Base-by-base conservation (phyloP, 2,113 vertebrate species). In the Saimiri boliviensis region DNA sequence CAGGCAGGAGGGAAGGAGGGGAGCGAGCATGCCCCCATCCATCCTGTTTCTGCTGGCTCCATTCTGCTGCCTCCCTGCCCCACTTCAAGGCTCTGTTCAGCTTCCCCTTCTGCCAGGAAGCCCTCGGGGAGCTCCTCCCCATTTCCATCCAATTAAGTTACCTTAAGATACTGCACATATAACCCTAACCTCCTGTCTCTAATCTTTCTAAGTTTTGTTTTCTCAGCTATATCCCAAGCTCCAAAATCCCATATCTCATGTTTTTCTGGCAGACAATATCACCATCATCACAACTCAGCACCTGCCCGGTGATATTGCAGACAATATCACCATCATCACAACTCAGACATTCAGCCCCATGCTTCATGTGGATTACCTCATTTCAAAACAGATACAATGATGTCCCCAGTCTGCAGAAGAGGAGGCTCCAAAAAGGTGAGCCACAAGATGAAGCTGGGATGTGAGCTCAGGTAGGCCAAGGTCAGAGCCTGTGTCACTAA, bases 241-340 rank as follows among this genome's bases (percentile, higher is more conserved):
- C 84, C 74, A 27, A 7, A 86, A 42, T 8, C 35, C 76, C 45
- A 27, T 49, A 10, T 8, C 37, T 45, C 89, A 5, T 0, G 4
- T 12, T 14, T 49, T 21, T 32, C 68, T 12, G 8, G 2, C 0
- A n/a, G 60, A 56, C 0, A 2, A 23, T 13, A 35, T 32, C 68
- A n/a, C 0, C 19, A 12, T 23, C 8, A 1, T 66, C 42, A 21
- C 54, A 42, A 52, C 35, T 23, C 40, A 42, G 54, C 32, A 27
- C 9, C n/a, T 30, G 1, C 12, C 23, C n/a, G 3, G 45, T 8
- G 60, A n/a, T n/a, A n/a, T n/a, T n/a, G 2, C 0, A n/a, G 60
- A 56, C 0, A 2, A 23, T 13, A 35, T 32, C 68, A n/a, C 0
- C 19, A 12, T 23, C 8, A 1, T 66, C 42, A 21, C 54, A 42